Conservation (phyloP, 1,140 invertebrate species). For the Cherax destructor region DNA sequence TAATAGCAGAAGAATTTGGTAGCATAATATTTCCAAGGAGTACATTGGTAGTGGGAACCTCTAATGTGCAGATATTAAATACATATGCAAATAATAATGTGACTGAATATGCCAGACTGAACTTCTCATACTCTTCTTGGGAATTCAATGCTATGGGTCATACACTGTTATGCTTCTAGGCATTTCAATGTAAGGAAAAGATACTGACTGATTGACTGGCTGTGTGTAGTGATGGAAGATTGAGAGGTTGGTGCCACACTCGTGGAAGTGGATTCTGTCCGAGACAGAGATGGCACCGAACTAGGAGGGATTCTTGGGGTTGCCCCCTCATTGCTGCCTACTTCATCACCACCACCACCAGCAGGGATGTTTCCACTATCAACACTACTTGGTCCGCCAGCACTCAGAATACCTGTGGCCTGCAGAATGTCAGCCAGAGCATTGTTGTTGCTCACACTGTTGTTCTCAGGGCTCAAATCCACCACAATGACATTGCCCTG, state of each 20-base stretch:
- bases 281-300: slow-evolving; percentile 16
- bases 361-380: slow-evolving; percentile 33
- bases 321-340: slow-evolving; percentile 33
- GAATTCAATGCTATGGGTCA: neutral
- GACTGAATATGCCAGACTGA: neutral
- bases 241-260: slow-evolving; percentile 18
- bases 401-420: slow-evolving; percentile 50
- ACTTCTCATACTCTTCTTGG: neutral
- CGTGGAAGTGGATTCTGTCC: slow-evolving; percentile 14
- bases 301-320: slow-evolving; percentile 34
- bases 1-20: neutral
- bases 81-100: neutral
- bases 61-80: neutral
- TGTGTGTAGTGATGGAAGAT: slow-evolving; percentile 27
- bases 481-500: slow-evolving; percentile 57
- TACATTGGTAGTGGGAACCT: neutral
- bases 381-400: slow-evolving; percentile 35
- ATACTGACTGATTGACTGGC: slow-evolving; percentile 38
- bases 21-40: neutral
- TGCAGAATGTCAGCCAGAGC: slow-evolving; percentile 61
- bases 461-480: slow-evolving; percentile 51
- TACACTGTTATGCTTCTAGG: slow-evolving; percentile 23
- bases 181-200: slow-evolving; percentile 26
- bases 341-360: slow-evolving; percentile 31
- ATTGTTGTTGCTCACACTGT: slow-evolving; percentile 41